Base-by-base conservation (phyloP, 2,113 vertebrate genomes). In the Sialia sialis region DNA sequence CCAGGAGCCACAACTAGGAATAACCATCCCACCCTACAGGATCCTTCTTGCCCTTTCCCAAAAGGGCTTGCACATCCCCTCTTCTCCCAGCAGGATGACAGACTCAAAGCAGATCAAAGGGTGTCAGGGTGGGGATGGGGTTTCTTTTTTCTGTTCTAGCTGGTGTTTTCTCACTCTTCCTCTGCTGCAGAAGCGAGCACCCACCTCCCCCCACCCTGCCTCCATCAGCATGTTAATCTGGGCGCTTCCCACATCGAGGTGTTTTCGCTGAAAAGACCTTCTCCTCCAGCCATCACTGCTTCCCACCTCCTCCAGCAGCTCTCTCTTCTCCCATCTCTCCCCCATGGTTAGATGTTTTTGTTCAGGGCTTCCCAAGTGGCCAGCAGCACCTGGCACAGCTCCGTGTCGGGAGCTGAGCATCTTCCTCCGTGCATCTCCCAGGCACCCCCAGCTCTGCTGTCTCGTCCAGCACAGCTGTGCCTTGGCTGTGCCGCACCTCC, bases 121-220 rank as follows among this genome's bases (percentile, higher is more conserved):
- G 15, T 23, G 30, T 64, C 3, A 4, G 41, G 22, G 16, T 81
- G 68, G 26, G 18, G 26, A 67, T 25, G 48, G 36, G 59, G 38
- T 52, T 94, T 84, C 9, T 69, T 86, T 92, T 91, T 85, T 76
- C 78, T 92, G 52, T 90, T 92, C 16, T 73, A 90, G 75, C 69
- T 80, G 76, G 58, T 4, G 6, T 91, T 91, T 64, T 96, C 87
- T 84, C 90, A 91, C 84, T 76, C 41, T 84, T 69, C 49, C 78
- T 84, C 59, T 13, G 22, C 84, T 88, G 70, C 81, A 93, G 87
- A 83, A 92, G 39, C 1, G 0, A 90, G 43, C 6, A 3, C 54
- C 30, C 79, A 70, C 49, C 32, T 94, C 39, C 27, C 84, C 43
- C 41, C 39, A 63, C 49, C 49, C 36, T 34, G 46, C 60, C 66